These are phyloP conservation scores for Rousettus leschenaultii DNA, from an alignment of 2,113 vertebrate species.

Conservation along the genomic window DNA sequence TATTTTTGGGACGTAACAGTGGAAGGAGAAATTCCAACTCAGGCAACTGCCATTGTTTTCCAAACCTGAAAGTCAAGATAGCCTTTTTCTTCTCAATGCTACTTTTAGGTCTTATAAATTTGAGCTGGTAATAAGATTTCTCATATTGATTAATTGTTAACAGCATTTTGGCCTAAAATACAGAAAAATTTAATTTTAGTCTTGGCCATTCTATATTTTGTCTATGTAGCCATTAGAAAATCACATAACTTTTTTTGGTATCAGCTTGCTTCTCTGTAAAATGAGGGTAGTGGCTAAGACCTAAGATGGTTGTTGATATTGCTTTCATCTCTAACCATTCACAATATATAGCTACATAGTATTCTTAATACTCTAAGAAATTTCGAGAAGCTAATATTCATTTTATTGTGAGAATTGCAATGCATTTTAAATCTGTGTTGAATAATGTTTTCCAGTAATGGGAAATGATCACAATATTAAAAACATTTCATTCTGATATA, in stretches of 20 bases:
- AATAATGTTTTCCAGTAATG: slow-evolving; percentile 49
- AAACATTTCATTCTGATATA: slow-evolving; percentile 42
- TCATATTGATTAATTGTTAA: not conserved
- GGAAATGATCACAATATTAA: slow-evolving; percentile 55
- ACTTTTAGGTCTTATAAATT: not conserved
- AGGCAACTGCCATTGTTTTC: not conserved
- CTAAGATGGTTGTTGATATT: not conserved
- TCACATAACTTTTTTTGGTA: not conserved
- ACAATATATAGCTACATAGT: not conserved
- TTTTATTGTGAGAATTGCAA: slow-evolving; percentile 14
- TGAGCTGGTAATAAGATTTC: not conserved
- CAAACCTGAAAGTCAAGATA: not conserved
- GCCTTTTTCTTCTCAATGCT: not conserved
- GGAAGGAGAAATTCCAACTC: not conserved
- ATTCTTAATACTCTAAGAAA: slow-evolving; percentile 46
- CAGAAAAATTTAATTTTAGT: not conserved
- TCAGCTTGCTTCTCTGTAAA: not conserved
- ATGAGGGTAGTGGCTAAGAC: not conserved
- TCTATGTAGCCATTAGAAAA: not conserved
- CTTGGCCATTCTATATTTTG: not conserved
- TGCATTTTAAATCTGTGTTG: slow-evolving; percentile 44
- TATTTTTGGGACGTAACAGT: accelerated
- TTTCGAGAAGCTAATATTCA: slow-evolving; percentile 45
- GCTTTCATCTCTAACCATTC: not conserved
- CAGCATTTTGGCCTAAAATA: not conserved